Evolutionary conservation across 2,888 invertebrate species (phyloP), one percentile per base, ranked within the genome.

Genomic region (Ophion obscuratus): DNA sequence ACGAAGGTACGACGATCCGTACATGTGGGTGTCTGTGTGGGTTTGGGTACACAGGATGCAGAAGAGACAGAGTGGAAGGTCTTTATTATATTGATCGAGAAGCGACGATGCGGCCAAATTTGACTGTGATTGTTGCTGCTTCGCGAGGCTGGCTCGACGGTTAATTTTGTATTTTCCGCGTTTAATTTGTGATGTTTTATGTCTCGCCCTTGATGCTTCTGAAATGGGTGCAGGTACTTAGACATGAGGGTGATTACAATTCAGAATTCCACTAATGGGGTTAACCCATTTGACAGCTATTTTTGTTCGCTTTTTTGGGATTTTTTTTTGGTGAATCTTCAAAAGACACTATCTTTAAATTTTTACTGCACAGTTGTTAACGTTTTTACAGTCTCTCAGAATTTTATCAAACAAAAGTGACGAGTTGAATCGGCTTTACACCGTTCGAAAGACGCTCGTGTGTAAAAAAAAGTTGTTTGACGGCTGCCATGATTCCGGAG

Each of bases 1-100:
- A 67, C 31, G 40, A 73, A 75, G 67, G 66, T 68, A 75, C 70
- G 53, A 74, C 47, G 20, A 73, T 61, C 40, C 6, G 36, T 27
- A 47, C 24, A 17, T 64, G n/a, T 20, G 10, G 14, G 40, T 44
- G 40, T 24, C 31, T 27, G 47, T 59, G 66, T n/a, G 31, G 10
- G 5, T 59, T 36, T 24, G 24, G 20, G 20, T 24, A 61, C 61
- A 24, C 24, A 24, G 24, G 24, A 61, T 61, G 61, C 61, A 53
- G 5, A 53, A 17, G 17, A 17, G 17, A 31, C 40, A 40, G 40
- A 40, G 40, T 40, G 40, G 40, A 53, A 53, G 17, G 53, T 53
- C 53, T 53, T 53, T 53, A 53, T 40, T 40, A 40, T 40, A 40
- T 53, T 17, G 53, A 53, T 53, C 53, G 53, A 14, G 53, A 53